These are phyloP conservation scores for fruit fly (Drosophila melanogaster) DNA, from an alignment of 1,140 invertebrate genomes.

Conservation along the genomic window Release_6_plus_ISO1_MT NT_033777.3:27176001-27176500, in stretches of 20 bases:
- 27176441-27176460: constrained; percentile 93
- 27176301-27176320: constrained; percentile 89
- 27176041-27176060: constrained; percentile 64
- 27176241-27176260: constrained; percentile 90
- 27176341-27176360: constrained; percentile 10
- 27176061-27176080: constrained; percentile 72
- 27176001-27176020: constrained; percentile 18
- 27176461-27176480: constrained; percentile 84
- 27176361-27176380: constrained; percentile 88
- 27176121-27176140: constrained; percentile 27
- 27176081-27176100: constrained; percentile 42
- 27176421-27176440: constrained; percentile 87
- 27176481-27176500: constrained; percentile 21
- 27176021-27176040: neutral
- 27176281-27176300: constrained; percentile 91
- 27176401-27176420: constrained; percentile 90
- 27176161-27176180: neutral
- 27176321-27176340: constrained; percentile 64
- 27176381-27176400: constrained; percentile 91
- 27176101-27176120: constrained; percentile 18
- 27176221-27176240: constrained; percentile 90
- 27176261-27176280: constrained; percentile 91
- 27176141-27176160: constrained; percentile 15
- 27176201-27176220: constrained; percentile 89
- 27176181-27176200: constrained; percentile 14